These are phyloP conservation scores for Drosophila ananassae DNA, from an alignment of 1,140 invertebrate genomes.

Conservation along the genomic window DNA sequence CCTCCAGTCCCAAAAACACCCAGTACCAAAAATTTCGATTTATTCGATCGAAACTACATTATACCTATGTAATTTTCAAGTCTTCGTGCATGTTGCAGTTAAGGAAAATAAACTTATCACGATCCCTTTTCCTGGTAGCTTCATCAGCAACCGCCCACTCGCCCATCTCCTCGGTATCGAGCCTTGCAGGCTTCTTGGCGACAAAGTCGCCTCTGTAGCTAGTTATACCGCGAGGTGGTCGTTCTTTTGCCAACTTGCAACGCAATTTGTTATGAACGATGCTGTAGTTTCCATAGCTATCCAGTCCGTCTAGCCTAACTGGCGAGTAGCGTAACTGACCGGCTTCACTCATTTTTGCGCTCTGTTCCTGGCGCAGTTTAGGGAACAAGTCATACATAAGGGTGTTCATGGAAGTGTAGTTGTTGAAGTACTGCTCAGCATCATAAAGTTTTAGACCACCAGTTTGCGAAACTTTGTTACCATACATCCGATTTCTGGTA, in stretches of 20 bases:
- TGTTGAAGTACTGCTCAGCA: slow-evolving; percentile 24
- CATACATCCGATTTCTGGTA: neutral
- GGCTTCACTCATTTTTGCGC: neutral
- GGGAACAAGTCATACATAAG: slow-evolving; percentile 40
- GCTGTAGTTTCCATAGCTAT: slow-evolving; percentile 34
- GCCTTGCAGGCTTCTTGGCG: neutral
- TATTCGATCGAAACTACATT: neutral
- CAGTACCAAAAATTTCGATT: slow-evolving; percentile 1
- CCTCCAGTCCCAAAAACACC: too few species aligned
- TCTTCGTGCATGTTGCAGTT: slow-evolving; percentile 16
- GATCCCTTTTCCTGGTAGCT: neutral
- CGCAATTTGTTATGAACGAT: neutral
- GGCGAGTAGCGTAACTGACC: neutral
- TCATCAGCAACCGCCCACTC: neutral
- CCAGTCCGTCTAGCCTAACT: slow-evolving; percentile 5
- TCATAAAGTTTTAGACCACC: slow-evolving; percentile 4
- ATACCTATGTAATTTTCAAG: neutral
- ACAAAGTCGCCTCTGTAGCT: slow-evolving; percentile 4
- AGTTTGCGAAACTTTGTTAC: slow-evolving; percentile 12
- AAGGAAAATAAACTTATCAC: slow-evolving; percentile 1
- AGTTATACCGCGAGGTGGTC: neutral
- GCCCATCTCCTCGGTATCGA: neutral
- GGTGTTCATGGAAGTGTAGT: slow-evolving; percentile 54
- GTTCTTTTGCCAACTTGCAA: neutral
- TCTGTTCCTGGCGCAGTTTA: slow-evolving; percentile 1